Base-by-base conservation (phyloP, 2,113 vertebrate genomes). In the Channa argus region DNA sequence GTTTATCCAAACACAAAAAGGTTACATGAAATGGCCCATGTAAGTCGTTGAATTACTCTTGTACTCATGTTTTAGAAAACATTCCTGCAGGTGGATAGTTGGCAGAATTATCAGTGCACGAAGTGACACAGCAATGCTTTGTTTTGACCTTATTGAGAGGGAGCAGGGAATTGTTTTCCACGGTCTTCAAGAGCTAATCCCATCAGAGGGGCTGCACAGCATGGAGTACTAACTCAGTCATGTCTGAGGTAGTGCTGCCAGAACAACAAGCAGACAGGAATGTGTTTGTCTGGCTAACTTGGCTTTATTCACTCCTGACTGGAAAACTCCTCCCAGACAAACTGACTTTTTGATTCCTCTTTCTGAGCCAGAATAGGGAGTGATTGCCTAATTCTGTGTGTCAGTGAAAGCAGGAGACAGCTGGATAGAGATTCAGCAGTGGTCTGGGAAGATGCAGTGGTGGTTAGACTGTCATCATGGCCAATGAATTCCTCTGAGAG, bases 121-220 rank as follows among this genome's bases (percentile, higher is more conserved):
- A 66, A 14, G 37, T 61, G 64, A 79, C 53, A 73, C 50, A 59
- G 68, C 71, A 74, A 75, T 71, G 50, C 83, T 84, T 82, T 86
- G 72, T 85, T 83, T 79, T 83, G 83, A 87, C 91, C 86, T 88
- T 64, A 83, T 73, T 75, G 71, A 86, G 73, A 83, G 79, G 41
- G 78, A 86, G 73, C 63, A 60, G 77, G 74, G 86, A 81, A 86
- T 86, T 87, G 79, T 88, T 90, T 91, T 89, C 84, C 77, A 54
- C 74, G 74, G 86, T 84, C 80, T 87, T 86, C 82, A 86, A 84
- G 78, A 76, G 75, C 79, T 92, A 91, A 92, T 93, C 89, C 87
- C 86, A 82, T 90, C 86, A 91, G 79, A 90, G 87, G 77, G 83
- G 71, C 71, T 58, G 81, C 69, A 1, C 83, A 75, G 85, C 78